Evolutionary conservation across 2,113 vertebrate genomes (phyloP), one percentile per base, ranked within the genome.

Genomic region (Apaloderma vittatum): DNA sequence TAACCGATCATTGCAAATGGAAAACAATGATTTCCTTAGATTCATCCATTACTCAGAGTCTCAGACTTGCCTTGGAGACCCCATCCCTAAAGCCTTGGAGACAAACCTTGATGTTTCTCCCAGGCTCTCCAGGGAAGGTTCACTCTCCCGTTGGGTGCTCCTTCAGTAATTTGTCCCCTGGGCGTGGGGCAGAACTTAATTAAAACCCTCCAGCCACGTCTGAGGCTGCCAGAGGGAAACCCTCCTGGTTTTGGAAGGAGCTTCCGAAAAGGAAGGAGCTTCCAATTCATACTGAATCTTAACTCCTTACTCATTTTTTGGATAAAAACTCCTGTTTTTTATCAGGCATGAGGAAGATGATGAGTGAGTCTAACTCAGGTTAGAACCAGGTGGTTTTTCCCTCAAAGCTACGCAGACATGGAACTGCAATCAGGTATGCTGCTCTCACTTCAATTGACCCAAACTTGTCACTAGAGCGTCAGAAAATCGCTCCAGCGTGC

Each of bases 61-160:
- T 74, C 59, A 4, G 0, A 13, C 0, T 18, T 46, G 23, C 84
- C 1, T 0, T 14, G 72, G 62, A 72, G 22, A 71, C 37, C 37
- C 36, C 43, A 13, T 2, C 29, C 34, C 36, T 36, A 12, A 62
- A 83, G 45, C 22, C 49, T 34, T 4, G 2, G 34, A 16, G 61
- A 29, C 49, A 27, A 55, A 40, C 2, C 22, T 32, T 0, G 0
- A 13, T 27, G 9, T 58, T 26, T 26, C 23, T 3, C 43, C 17
- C 54, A 15, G 18, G 32, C 17, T 27, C 68, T 29, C 12, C 1
- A 23, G 71, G 61, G 48, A 85, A 37, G 55, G 32, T 7, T 51
- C 7, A 0, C 6, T 68, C 15, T 4, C 3, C 32, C 61, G 55
- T 15, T 68, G 54, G 43, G 43, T 17, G 48, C 54, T 62, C 15